Evolutionary conservation across 2,888 invertebrate species (phyloP).

Genomic region (Dasypogon diadema): DNA sequence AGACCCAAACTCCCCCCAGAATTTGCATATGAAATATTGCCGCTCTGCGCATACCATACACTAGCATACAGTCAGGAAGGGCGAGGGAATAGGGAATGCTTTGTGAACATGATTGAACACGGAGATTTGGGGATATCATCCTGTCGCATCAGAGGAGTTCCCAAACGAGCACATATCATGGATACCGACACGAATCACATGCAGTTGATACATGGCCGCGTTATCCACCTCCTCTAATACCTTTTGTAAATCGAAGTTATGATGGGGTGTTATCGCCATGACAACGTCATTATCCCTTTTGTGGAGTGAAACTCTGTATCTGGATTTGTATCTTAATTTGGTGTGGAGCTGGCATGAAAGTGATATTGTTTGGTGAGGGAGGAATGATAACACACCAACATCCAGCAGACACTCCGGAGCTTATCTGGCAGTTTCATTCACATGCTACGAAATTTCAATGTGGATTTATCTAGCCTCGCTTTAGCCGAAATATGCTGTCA

Average conservation of each 20-base stretch:
- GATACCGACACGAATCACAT: conserved; percentile 38
- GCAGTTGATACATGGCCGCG: conserved; percentile 41
- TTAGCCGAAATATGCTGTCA: not conserved
- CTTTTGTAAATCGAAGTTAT: conserved; percentile 24
- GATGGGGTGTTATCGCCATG: conserved; percentile 53
- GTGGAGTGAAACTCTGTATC: conserved; percentile 18
- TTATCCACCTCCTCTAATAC: conserved; percentile 32
- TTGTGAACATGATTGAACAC: conserved; percentile 31
- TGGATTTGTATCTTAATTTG: conserved; percentile 30
- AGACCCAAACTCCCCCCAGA: not conserved
- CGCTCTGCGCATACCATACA: not conserved
- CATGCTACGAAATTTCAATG: not conserved
- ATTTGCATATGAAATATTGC: conserved; percentile 13
- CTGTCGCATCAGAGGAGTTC: conserved; percentile 28
- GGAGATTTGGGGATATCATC: conserved; percentile 30
- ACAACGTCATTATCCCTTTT: conserved; percentile 54
- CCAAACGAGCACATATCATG: conserved; percentile 33
- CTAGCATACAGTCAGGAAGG: not conserved
- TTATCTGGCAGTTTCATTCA: not conserved
- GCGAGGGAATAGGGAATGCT: not conserved
- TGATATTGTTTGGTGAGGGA: conserved; percentile 12
- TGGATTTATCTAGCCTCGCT: not conserved
- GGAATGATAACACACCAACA: not conserved
- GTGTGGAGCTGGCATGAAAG: not conserved
- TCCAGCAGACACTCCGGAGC: not conserved